Evolutionary conservation across 2,113 vertebrate genomes (phyloP).

Genomic region (Chlorodrepanis virens): DNA sequence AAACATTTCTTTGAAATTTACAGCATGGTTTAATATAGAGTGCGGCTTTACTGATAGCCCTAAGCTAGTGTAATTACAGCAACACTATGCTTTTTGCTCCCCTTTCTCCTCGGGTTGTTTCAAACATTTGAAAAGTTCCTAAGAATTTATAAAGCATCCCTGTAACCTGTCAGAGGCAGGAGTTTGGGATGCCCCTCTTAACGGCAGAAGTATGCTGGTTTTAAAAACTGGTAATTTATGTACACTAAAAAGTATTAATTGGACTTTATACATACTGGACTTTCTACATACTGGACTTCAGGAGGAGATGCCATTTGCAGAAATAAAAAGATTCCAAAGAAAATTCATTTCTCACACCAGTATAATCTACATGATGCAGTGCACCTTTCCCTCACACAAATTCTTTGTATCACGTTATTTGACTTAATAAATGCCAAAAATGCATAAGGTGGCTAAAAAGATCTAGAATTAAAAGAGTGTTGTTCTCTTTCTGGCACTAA

Average conservation of each 20-base stretch:
- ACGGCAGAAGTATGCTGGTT: not conserved
- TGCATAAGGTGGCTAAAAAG: rapidly evolving
- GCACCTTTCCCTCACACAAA: not conserved
- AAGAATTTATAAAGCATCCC: not conserved
- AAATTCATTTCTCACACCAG: not conserved
- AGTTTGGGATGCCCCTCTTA: not conserved
- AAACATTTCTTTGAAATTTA: not conserved
- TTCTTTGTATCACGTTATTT: not conserved
- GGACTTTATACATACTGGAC: not conserved
- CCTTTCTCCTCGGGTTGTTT: not conserved
- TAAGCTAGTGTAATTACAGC: not conserved
- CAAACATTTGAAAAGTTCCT: not conserved
- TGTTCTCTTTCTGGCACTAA: not conserved
- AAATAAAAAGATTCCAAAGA: not conserved
- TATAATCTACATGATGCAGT: not conserved
- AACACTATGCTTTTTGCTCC: rapidly evolving
- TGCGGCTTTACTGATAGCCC: not conserved
- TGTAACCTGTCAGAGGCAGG: not conserved
- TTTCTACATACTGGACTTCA: rapidly evolving
- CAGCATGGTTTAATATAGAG: not conserved
- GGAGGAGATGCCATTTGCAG: not conserved
- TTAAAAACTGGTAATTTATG: not conserved
- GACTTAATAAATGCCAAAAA: not conserved
- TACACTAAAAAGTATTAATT: not conserved
- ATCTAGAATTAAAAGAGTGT: not conserved